A percentile compares a stretch with the other conserved stretches of the same genome.
Evolutionary conservation across 2,888 invertebrate species (phyloP).

Genomic region (Branchipolynoe longqiensis): DNA sequence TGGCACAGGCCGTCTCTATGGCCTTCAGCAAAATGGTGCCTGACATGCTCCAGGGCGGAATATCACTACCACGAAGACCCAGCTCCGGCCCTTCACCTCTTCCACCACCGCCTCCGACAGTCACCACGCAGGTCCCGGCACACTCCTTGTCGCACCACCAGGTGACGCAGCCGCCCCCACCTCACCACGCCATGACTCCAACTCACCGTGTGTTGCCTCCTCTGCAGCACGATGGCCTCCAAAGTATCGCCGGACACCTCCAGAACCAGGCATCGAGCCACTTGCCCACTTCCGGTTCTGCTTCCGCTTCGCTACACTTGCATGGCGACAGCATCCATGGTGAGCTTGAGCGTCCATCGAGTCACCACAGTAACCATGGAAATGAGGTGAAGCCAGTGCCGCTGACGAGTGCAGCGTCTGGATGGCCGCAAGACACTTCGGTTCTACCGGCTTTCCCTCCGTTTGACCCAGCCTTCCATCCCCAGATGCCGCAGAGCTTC

Average conservation of each 20-base stretch:
- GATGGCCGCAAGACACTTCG: constrained; percentile 31
- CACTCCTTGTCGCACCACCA: constrained; percentile 42
- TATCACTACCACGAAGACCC: neutral
- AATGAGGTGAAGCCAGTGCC: constrained; percentile 23
- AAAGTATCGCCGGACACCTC: neutral
- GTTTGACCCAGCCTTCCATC: constrained; percentile 31
- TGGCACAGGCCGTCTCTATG: constrained; percentile 43
- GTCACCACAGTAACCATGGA: constrained; percentile 30
- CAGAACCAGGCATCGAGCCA: neutral
- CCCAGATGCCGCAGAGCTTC: constrained; percentile 42
- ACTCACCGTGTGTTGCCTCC: neutral
- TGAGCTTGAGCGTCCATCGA: constrained; percentile 37
- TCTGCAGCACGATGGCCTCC: neutral
- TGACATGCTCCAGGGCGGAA: constrained; percentile 22
- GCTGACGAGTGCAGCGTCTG: neutral
- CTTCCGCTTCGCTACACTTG: neutral
- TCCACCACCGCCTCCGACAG: neutral
- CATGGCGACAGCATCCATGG: neutral
- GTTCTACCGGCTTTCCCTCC: constrained; percentile 13
- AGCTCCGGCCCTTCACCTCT: neutral
- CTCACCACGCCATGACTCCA: constrained; percentile 6
- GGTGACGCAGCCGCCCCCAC: neutral
- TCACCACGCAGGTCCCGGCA: neutral
- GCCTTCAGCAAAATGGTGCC: constrained; percentile 51
- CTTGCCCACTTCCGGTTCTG: neutral